Base-by-base conservation (phyloP, 1,140 invertebrate genomes). In the Megalopta genalis region DNA sequence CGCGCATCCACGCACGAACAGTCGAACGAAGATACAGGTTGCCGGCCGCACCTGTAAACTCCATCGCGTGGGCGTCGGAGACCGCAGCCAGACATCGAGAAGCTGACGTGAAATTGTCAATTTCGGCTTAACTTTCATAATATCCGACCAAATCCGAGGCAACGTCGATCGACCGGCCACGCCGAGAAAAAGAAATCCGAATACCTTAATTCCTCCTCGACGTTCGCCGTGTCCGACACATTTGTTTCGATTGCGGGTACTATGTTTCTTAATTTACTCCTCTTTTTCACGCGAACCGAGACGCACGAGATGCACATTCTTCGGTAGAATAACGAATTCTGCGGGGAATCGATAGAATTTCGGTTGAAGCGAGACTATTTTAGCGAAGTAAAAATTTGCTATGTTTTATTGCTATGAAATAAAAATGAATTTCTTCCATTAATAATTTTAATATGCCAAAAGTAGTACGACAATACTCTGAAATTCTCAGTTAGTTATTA, bases 31-130 rank as follows among this genome's bases (percentile, higher is more conserved):
- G 88, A 87, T 89, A 90, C 91, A 90, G 90, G 90, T 91, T 91
- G 89, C 86, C 88, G 86, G 90, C 91, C 92, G 91, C 91, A 93
- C 92, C 92, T 93, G 92, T 91, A 91, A 88, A 86, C 79, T 84
- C 83, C 67, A 74, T 65, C 83, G 89, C 90, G 91, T 92, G 85
- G 91, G 91, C 86, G 90, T 90, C 80, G 73, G 86, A 88, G 85
- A 87, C 84, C 86, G 81, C 84, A 85, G 82, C 85, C 86, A 87
- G 83, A 89, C 85, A 77, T 80, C 78, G 73, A 75, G 77, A 75
- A 84, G 77, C 81, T 81, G 85, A 79, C 71, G 86, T 75, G 79
- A 85, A 90, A 89, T 84, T 85, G 77, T 67, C 79, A 86, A 88
- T 81, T 84, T 80, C 72, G 86, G 86, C 74, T 79, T 74, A 63